These are phyloP conservation scores for Enteromius unitaeniatus DNA, from an alignment of 2,797 vertebrate species.

Conservation along the genomic window DNA sequence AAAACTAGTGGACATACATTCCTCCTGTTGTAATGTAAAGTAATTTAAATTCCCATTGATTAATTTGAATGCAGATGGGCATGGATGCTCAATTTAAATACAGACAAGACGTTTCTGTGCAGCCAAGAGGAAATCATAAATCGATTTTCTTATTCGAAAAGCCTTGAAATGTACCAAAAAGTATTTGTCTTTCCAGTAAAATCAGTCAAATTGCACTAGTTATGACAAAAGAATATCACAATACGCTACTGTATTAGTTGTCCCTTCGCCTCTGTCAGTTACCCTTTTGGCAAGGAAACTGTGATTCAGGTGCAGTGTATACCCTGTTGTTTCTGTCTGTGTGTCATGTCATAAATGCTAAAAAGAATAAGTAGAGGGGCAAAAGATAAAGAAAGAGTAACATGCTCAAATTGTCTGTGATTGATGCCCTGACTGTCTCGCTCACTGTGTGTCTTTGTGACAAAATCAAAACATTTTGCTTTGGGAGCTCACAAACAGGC, in stretches of 20 bases:
- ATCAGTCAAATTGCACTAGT: not conserved
- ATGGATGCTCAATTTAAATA: not conserved
- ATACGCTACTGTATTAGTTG: not conserved
- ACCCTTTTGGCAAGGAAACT: constrained; percentile 57
- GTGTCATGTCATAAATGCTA: constrained; percentile 61
- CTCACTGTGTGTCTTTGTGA: constrained; percentile 56
- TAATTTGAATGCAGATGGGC: not conserved
- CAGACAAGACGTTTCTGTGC: not conserved
- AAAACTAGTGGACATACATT: not conserved
- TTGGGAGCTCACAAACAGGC: constrained; percentile 74
- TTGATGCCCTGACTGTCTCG: constrained; percentile 69
- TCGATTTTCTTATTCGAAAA: not conserved
- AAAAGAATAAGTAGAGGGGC: constrained; percentile 45
- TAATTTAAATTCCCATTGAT: not conserved
- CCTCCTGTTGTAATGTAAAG: constrained; percentile 24
- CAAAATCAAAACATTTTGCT: constrained; percentile 75
- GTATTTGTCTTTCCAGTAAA: not conserved
- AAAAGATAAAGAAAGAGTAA: constrained; percentile 59
- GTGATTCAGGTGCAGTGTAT: constrained; percentile 59
- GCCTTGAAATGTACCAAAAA: not conserved
- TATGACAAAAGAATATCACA: constrained; percentile 30
- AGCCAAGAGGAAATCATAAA: not conserved
- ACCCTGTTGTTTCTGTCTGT: constrained; percentile 61
- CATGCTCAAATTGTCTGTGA: constrained; percentile 69
- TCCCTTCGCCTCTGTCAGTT: constrained; percentile 20